Percentiles rank a stretch among this genome's conserved stretches.
Evolutionary conservation across 2,113 vertebrate genomes (phyloP).

Genomic region (Cacatua alba): DNA sequence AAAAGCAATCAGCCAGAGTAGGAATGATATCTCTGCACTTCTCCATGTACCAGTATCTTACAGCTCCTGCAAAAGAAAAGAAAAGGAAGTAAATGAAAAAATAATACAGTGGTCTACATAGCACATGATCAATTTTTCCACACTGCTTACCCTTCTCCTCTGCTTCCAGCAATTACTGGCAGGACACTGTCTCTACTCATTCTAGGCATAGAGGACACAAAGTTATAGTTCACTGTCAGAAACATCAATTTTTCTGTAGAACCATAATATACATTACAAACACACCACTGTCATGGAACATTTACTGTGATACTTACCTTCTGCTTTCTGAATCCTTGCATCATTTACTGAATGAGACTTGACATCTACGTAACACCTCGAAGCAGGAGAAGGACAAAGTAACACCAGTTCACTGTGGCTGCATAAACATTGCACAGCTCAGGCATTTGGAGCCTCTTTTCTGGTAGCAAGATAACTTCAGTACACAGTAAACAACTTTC

Average conservation of each 20-base stretch:
- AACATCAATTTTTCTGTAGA: not conserved
- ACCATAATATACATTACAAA: not conserved
- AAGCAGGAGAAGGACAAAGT: not conserved
- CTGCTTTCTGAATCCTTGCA: not conserved
- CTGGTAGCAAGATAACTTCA: not conserved
- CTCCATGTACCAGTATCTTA: not conserved
- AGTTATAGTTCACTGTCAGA: conserved; percentile 35
- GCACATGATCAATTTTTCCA: not conserved
- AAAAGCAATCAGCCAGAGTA: not conserved
- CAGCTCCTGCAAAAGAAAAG: conserved; percentile 56
- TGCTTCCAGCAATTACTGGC: not conserved
- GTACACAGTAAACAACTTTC: not conserved
- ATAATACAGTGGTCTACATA: not conserved
- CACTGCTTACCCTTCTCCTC: conserved; percentile 52
- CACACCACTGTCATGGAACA: not conserved
- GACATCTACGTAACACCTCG: not conserved
- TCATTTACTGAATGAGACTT: not conserved
- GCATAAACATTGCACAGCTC: not conserved
- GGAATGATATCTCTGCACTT: not conserved
- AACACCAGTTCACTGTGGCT: not conserved
- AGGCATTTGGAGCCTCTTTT: not conserved
- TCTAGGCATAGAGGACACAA: conserved; percentile 59
- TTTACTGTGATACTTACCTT: conserved; percentile 19
- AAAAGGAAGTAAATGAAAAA: conserved; percentile 23
- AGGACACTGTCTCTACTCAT: not conserved